These are phyloP conservation scores for Myotis daubentonii DNA, from an alignment of 2,797 vertebrate species.

Conservation along the genomic window DNA sequence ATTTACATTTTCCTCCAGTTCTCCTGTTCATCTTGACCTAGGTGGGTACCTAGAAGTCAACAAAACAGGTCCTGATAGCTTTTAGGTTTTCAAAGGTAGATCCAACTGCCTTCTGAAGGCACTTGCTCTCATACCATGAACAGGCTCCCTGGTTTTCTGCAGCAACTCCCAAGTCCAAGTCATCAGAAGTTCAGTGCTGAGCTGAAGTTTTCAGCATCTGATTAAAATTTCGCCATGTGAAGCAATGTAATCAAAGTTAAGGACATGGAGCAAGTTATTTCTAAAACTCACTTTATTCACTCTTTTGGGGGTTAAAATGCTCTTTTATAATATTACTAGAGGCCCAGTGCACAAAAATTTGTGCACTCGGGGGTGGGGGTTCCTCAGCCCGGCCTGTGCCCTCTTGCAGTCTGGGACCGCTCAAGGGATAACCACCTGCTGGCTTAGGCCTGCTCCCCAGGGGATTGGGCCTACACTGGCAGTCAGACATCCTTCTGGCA, in stretches of 20 bases:
- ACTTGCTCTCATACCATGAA: neutral
- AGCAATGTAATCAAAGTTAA: neutral
- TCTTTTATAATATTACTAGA: conserved; percentile 21
- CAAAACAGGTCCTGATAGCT: neutral
- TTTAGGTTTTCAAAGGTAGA: neutral
- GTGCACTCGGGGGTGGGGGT: too few species aligned
- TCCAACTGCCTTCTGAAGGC: neutral
- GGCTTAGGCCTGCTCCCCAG: too few species aligned
- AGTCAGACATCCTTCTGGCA: too few species aligned
- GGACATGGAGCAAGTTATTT: neutral
- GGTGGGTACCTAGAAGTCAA: neutral
- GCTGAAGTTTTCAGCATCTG: neutral
- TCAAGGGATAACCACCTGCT: too few species aligned
- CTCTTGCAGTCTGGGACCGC: too few species aligned
- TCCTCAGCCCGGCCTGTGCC: too few species aligned
- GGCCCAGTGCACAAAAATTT: too few species aligned
- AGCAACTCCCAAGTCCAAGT: neutral
- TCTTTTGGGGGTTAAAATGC: conserved; percentile 27
- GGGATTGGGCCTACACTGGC: too few species aligned
- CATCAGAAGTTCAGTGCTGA: neutral
- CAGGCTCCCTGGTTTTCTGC: neutral
- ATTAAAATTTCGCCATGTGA: neutral
- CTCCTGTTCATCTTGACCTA: neutral
- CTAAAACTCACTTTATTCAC: neutral
- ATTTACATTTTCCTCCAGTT: neutral